Base-by-base conservation (phyloP, 2,888 invertebrate genomes). In the Malthinus flaveolus region DNA sequence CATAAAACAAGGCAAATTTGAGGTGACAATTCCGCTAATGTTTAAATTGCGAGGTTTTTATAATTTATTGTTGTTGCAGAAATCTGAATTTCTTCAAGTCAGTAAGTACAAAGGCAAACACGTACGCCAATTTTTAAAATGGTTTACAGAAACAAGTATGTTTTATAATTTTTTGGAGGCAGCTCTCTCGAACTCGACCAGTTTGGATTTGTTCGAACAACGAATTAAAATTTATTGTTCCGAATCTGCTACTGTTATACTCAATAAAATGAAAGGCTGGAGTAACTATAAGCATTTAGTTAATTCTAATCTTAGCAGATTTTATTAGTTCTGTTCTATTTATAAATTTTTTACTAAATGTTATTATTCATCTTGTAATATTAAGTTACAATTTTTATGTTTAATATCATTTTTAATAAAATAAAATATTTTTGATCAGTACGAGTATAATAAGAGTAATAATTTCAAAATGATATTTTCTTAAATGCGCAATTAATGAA, bases 71-170 rank as follows among this genome's bases (percentile, higher is more conserved):
- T 34, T 58, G 65, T 84, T 83, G 66, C 83, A 91, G 89, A 88
- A 87, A 79, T 89, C 91, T 47, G 77, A 82, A 7, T 92, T 91
- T 75, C 82, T 90, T 32, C 85, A 85, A 67, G 65, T 66, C 53
- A 83, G 81, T 62, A 82, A 85, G 3, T 73, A 82, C 0, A 71
- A 64, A 50, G 85, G 88, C 0, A 87, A 87, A 72, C 85, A 86
- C 46, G 83, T 87, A 34, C 85, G 87, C 64, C 85, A 87, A 68
- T 92, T 93, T 76, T 80, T 93, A 0, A 90, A 91, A 66, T 93
- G 93, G 93, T 93, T 94, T 78, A 86, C 89, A 0, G 91, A 93
- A 73, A 93, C 93, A 0, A 89, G 91, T 1, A 91, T 93, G 90
- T 93, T 93, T 76, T 85, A 87, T 61, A 84, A 87, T 48, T 93